Evolutionary conservation across 2,888 invertebrate species (phyloP), one percentile per base, ranked within the genome.

Genomic region (Brenthis hecate): DNA sequence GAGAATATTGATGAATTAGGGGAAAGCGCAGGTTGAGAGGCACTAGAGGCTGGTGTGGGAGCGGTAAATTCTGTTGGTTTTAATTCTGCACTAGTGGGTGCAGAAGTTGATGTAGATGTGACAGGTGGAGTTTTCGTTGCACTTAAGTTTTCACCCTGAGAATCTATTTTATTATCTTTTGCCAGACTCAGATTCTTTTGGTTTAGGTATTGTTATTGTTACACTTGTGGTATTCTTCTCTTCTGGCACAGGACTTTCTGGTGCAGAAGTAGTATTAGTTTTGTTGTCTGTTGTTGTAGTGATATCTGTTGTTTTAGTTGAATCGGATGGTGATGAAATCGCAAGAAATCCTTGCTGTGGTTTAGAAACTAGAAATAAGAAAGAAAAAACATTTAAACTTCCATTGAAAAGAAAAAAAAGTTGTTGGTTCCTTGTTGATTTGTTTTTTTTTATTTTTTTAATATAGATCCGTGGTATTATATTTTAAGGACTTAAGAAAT

Each of bases 1-100:
- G 74, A 63, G 13, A 74, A 73, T n/a, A 73, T 71, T 6, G 77
- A 72, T 47, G 73, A 74, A 19, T 64, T 73, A 6, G 78, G 62
- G 1, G 76, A 73, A 43, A 74, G 74, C 14, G 72, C 70, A 4
- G 76, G 73, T 14, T 71, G 68, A 2, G 55, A 50, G 3, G 47
- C 47, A 53, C 51, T 23, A 2, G 62, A 32, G 11, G 56, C 43
- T 43, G 62, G 4, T 54, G 55, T 54, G 13, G 68, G 69, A 53
- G 68, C 50, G 50, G 64, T 72, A n/a, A 70, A 68, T 58, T 72
- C 54, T 50, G 55, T 56, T 50, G 74, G 68, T 53, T 71, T 70
- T 11, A 69, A 56, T 32, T 71, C 69, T 60, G 23, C 43, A 28
- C 58, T 69, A 32, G 68, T n/a, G 58, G 66, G 55, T 50, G 68